phyloP scores from a whole-genome alignment of 2,797 vertebrate species.

The Poeciliopsis paucimaculata region DNA sequence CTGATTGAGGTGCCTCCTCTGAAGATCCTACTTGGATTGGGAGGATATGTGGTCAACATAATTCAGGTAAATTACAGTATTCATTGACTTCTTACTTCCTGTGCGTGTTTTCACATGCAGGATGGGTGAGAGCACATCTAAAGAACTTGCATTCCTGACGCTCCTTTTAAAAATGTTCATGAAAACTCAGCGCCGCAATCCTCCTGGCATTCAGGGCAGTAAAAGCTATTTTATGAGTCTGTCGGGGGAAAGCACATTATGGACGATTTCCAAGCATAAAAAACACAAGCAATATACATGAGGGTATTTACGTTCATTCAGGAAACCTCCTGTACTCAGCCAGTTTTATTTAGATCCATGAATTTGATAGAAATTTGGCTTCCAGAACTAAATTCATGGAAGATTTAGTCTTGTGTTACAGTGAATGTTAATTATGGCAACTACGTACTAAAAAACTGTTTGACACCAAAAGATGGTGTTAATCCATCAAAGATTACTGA shows the following conservation, averaged over 20 bases:
- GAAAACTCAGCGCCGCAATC: conserved; percentile 81
- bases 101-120: conserved; percentile 84
- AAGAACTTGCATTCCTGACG: conserved; percentile 81
- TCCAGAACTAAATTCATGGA: conserved; percentile 64
- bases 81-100: conserved; percentile 82
- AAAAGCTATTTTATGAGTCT: conserved; percentile 84
- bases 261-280: conserved; percentile 72
- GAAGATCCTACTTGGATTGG: conserved; percentile 67
- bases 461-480: conserved; percentile 58
- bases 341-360: conserved; percentile 57
- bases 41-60: conserved; percentile 83
- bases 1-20: conserved; percentile 71
- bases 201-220: conserved; percentile 83
- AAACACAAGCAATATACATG: conserved; percentile 71
- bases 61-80: conserved; percentile 86
- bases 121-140: conserved; percentile 76
- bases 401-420: conserved; percentile 62
- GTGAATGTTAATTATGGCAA: conserved; percentile 62
- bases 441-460: conserved; percentile 65
- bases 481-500: conserved; percentile 47
- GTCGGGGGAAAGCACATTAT: conserved; percentile 79
- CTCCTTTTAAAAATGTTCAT: conserved; percentile 81
- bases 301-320: conserved; percentile 72
- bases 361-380: conserved; percentile 61
- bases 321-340: conserved; percentile 66